Evolutionary conservation across 2,888 invertebrate genomes (phyloP), one percentile per base, ranked within the genome.

Genomic region (Protula sp.): DNA sequence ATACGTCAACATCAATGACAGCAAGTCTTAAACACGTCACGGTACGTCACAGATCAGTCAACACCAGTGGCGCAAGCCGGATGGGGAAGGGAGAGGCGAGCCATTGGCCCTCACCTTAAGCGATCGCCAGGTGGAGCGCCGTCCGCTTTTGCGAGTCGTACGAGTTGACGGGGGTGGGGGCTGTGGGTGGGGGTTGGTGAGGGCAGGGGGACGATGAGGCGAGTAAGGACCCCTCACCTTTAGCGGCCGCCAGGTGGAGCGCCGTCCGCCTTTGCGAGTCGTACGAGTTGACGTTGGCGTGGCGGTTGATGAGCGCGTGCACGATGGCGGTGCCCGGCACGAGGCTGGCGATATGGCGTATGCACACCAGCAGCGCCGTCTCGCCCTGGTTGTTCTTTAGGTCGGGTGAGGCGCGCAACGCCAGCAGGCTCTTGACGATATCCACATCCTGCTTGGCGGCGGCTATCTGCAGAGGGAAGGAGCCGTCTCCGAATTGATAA

Each of bases 301-400:
- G 29, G 30, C 50, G 31, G 27, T 47, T 31, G 4, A 60, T 48
- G 9, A 38, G 19, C 9, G 19, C 38, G 19, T 38, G 9, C 38
- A 38, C 19, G 38, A 38, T 38, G 38, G 38, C 9, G 38, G 19
- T 38, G 38, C 38, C 9, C 9, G 9, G 38, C 19, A 14, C 38
- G 38, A 38, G 38, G 38, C 9, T 14, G 38, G 19, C 9, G 38
- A 38, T 19, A 38, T 38, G 29, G 2, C 4, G 2, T 1, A 61
- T 58, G 1, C 55, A 60, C 4, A 63, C 29, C 60, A 63, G 55
- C 28, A 63, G 50, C 2, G 63, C 55, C 19, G 63, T 60, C 56
- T 63, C 56, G 3, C 58, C 61, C 24, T 63, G 63, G 1, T 54
- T 30, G 47, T 61, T 63, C 48, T 63, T 63, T 29, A 55, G 30